A percentile compares a stretch with the other conserved stretches of the same genome.
Evolutionary conservation across 1,140 invertebrate species (phyloP).

Genomic region (Carposina sasakii): DNA sequence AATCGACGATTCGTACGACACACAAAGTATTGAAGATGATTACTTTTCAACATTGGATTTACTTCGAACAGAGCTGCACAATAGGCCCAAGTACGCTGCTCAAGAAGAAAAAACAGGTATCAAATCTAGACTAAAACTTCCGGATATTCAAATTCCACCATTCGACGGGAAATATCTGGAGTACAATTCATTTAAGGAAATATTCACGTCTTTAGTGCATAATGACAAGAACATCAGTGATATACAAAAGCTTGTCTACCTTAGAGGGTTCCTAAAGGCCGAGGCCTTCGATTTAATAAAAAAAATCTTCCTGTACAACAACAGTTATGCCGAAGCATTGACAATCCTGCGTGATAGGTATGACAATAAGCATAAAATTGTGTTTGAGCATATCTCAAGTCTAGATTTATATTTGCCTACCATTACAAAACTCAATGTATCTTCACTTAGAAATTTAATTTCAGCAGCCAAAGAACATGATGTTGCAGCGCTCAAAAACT

Average conservation of each 20-base stretch:
- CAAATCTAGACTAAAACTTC: no score
- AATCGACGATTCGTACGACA: no score
- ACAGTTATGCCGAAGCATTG: background rate
- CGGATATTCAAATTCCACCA: conserved; percentile 10
- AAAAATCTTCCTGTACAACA: background rate
- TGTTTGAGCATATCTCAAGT: no score
- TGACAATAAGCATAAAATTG: background rate
- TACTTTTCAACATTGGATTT: no score
- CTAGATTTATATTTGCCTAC: no score
- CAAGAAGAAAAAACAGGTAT: no score
- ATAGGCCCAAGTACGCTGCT: no score
- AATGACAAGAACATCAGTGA: conserved; percentile 23
- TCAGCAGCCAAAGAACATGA: no score
- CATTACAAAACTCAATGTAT: no score
- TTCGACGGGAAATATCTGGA: conserved; percentile 22
- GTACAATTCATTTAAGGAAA: conserved; percentile 26
- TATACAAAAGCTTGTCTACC: conserved; percentile 32
- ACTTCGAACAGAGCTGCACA: no score
- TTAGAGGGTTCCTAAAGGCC: conserved; percentile 18
- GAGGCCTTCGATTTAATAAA: conserved; percentile 7
- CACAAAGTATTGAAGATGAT: no score
- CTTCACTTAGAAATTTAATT: no score
- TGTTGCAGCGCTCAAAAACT: background rate
- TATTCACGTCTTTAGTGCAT: conserved; percentile 34
- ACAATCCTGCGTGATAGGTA: background rate